Evolutionary conservation across 2,888 invertebrate species (phyloP).

Genomic region (Limnephilus rhombicus): DNA sequence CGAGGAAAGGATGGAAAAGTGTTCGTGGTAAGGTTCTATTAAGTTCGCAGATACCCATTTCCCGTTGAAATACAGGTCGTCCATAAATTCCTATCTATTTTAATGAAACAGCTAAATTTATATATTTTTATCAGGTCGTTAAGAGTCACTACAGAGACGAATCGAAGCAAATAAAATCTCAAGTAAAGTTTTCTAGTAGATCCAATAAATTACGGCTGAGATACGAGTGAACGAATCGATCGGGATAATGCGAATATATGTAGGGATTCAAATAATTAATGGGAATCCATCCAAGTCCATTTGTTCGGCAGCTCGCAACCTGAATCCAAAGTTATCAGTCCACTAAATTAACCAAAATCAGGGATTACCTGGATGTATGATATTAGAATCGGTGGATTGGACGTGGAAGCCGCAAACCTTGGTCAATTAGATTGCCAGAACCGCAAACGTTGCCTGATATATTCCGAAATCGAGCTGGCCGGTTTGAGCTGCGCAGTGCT

Average conservation of each 20-base stretch:
- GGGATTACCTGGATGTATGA: background rate
- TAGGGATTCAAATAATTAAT: background rate
- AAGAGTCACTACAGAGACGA: background rate
- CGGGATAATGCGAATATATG: background rate
- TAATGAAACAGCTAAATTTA: background rate
- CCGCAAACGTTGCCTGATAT: background rate
- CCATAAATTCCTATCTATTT: background rate
- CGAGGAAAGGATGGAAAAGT: background rate
- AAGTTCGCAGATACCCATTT: background rate
- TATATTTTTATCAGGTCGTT: background rate
- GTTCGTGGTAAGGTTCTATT: background rate
- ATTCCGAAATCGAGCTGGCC: background rate
- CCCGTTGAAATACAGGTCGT: background rate
- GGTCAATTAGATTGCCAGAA: background rate
- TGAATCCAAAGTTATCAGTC: background rate
- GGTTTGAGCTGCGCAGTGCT: background rate
- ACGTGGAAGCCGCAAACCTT: background rate
- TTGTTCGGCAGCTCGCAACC: background rate
- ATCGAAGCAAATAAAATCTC: background rate
- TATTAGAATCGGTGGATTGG: background rate
- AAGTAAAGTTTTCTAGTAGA: background rate
- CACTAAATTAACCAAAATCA: background rate
- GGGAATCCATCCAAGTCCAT: background rate
- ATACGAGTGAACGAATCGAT: background rate
- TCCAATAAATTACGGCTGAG: background rate